Evolutionary conservation across 2,888 invertebrate genomes (phyloP), one percentile per base, ranked within the genome.

Genomic region (Orthosia gracilis): DNA sequence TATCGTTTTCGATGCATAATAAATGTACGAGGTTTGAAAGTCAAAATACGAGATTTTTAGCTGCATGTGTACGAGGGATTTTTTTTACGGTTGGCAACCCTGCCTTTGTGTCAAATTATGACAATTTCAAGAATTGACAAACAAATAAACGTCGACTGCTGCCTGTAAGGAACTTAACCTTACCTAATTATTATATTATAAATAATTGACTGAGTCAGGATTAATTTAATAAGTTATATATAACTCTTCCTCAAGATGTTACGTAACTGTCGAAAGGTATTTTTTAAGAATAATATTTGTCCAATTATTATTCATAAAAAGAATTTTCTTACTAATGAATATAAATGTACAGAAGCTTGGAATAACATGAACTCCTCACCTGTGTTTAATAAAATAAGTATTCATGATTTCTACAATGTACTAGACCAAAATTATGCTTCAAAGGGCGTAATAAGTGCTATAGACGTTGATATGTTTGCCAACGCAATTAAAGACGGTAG

Each of bases 381-480:
- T 4, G 88, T 98, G 52, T 89, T 98, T 57, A 94, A 96, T 80
- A 97, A 97, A 91, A 94, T 98, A 49, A 97, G 98, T 87, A 81
- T 97, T 71, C 97, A 97, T 79, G 97, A 98, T 86, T 97, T 98
- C 82, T 98, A 98, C 90, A 94, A 97, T 87, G 97, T 97, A 76
- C 88, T 99, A 58, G 98, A 98, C 74, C 97, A 97, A 86, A 97
- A 97, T 83, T 97, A 97, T 89, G 95, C 97, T 61, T 96, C 96
- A 55, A 96, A 96, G 73, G 97, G 97, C 21, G 97, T 97, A 84
- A 97, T 98, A 21, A 98, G 97, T 92, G 97, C 98, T 4, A 97
- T 99, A 45, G 99, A 99, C 92, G 97, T 99, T 13, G 99, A 99
- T 90, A 96, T 99, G 86, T 98, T 98, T 92, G 97, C 97, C 0